phyloP scores from a whole-genome alignment of 2,113 vertebrate genomes.

The Mastomys natalensis region DNA sequence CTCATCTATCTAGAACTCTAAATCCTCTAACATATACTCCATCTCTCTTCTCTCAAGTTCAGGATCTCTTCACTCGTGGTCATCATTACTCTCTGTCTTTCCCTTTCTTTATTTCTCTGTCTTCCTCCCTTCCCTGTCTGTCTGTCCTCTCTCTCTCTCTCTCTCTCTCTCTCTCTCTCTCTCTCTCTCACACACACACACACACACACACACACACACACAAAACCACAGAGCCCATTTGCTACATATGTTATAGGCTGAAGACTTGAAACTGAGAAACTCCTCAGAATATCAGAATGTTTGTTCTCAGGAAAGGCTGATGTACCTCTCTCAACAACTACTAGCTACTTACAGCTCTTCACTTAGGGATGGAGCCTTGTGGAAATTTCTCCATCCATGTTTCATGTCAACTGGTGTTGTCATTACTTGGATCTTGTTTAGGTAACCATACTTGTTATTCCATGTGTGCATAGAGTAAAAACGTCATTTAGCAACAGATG shows the following conservation, averaged over 20 bases:
- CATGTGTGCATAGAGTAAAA: not conserved
- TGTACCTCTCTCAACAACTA: not conserved
- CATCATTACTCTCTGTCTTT: not conserved
- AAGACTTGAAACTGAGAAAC: not conserved
- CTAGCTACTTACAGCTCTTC: too few species aligned
- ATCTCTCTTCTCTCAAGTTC: not conserved
- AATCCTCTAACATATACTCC: not conserved
- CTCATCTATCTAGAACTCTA: not conserved
- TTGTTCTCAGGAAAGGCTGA: not conserved
- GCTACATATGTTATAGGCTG: not conserved
- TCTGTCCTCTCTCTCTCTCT: too few species aligned
- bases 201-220: not conserved
- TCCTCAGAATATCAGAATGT: not conserved
- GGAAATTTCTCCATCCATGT: too few species aligned
- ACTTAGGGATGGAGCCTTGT: not conserved
- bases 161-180: too few species aligned
- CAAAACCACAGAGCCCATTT: not conserved
- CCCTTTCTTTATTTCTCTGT: too few species aligned
- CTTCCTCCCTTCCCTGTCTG: too few species aligned
- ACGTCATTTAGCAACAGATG: not conserved
- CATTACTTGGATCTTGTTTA: not conserved
- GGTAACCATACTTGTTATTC: not conserved
- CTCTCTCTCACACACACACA: not conserved
- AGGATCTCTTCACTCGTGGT: not conserved
- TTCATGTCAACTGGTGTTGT: not conserved